Evolutionary conservation across 2,888 invertebrate species (phyloP).

Genomic region (Chrysotoxum bicinctum): DNA sequence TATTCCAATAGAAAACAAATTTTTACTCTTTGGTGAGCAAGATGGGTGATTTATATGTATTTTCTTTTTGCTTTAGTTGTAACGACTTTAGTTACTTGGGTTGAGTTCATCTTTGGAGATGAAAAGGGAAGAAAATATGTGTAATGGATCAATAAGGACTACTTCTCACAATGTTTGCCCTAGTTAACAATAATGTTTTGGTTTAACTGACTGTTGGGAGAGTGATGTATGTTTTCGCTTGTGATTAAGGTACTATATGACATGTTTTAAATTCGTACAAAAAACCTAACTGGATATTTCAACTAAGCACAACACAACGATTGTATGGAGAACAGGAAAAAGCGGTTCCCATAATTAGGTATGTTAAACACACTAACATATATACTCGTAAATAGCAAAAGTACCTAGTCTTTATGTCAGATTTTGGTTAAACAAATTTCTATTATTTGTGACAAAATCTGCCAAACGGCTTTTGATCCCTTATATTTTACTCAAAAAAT

Average conservation of each 20-base stretch:
- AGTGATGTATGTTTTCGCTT: conserved; percentile 5
- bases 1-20: background rate
- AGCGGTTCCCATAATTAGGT: no score
- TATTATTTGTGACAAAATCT: no score
- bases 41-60: background rate
- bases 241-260: no score
- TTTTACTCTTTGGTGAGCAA: conserved; percentile 8
- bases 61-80: background rate
- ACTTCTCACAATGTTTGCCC: conserved; percentile 16
- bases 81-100: background rate
- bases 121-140: conserved; percentile 1
- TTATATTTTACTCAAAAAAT: no score
- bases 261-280: background rate
- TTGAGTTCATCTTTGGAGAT: background rate
- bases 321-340: no score
- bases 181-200: conserved; percentile 26
- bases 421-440: no score
- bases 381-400: no score
- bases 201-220: conserved; percentile 10
- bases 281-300: no score
- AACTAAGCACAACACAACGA: no score
- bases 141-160: conserved; percentile 17
- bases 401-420: no score
- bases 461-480: no score
- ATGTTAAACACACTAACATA: no score